Base-by-base conservation (phyloP, 1,140 invertebrate species). In the Ganaspis sp. region DNA sequence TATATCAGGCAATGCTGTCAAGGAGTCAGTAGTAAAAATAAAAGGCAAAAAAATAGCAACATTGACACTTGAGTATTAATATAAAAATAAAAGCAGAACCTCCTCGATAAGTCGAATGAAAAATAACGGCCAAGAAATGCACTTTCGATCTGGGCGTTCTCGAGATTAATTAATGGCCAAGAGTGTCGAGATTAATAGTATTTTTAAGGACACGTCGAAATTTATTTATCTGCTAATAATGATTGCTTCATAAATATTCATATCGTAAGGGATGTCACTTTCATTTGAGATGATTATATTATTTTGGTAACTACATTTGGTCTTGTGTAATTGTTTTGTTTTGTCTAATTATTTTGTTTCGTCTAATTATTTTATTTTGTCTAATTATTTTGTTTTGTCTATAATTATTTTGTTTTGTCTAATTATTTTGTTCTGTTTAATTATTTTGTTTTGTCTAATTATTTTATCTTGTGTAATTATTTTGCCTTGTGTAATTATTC, bases 21-120 rank as follows among this genome's bases (percentile, higher is more conserved):
- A n/a, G 69, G 64, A 42, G 34, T 72, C 42, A 78, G 58, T 69
- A 69, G 69, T 58, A 54, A 34, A 58, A 64, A 73, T 15, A 73
- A 64, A 54, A 40, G 15, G 40, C 12, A 49, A 26, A 12, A 38
- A 1, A 49, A 49, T 72, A 34, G 6, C 4, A 34, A 29, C 45
- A 73, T 49, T 54, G 26, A 29, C 72, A 53, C 45, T 53, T 58
- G 8, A 9, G 17, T 64, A 38, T 58, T 53, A 40, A 64, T 19
- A 38, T 21, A 38, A 38, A 12, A 73, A 23, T 11, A 23, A 15
- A 70, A 54, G 29, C 29, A 34, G 23, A 58, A 54, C 40, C 45
- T 64, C 23, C 17, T 71, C 40, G 69, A 76, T 29, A 64, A 64
- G 21, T 29, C 23, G 58, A 64, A 64, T 29, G 15, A n/a, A 64